Base-by-base conservation (phyloP, 2,797 vertebrate species). In the Calcarius lapponicus region DNA sequence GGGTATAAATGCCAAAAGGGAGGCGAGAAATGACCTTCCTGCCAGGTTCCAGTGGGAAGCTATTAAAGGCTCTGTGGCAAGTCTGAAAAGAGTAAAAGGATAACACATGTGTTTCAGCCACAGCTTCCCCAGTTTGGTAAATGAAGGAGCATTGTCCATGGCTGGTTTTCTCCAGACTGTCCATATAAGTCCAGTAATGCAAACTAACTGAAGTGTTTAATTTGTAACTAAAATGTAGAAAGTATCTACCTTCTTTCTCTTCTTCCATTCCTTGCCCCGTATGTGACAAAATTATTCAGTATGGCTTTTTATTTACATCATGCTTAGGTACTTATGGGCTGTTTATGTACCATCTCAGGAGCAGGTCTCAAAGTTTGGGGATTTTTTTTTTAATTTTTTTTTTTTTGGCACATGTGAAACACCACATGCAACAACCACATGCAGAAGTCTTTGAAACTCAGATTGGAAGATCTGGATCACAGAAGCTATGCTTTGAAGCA, bases 401-500 rank as follows among this genome's bases (percentile, higher is more conserved):
- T 79, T 90, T 90, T 92, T 90, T 95, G 94, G 94, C 96, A 92
- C 78, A 62, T 56, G 43, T 0, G 7, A 64, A 95, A 47, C 74
- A 85, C 56, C 93, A 90, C 93, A 93, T 95, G 80, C 91, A 95
- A 74, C 81, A 83, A 51, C 92, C 95, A 93, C 90, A 94, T 94
- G 95, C 88, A 94, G 67, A 94, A 93, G 60, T 85, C 94, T 95
- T 95, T 97, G 93, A 96, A 96, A 96, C 88, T 95, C 86, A 95
- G 36, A 86, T 85, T 60, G 91, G 90, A 93, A 95, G 96, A 94
- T 95, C 94, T 95, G 95, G 93, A 95, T 95, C 28, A 0, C 96
- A 97, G 90, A 95, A 95, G 88, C 88, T 95, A n/a, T 93, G 94
- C 96, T 97, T 95, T 96, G 96, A 96, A 95, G 91, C 95, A 58